Conservation (phyloP, 35 echinoderm and acorn worm species). For the Holothuria glaberrima region DNA sequence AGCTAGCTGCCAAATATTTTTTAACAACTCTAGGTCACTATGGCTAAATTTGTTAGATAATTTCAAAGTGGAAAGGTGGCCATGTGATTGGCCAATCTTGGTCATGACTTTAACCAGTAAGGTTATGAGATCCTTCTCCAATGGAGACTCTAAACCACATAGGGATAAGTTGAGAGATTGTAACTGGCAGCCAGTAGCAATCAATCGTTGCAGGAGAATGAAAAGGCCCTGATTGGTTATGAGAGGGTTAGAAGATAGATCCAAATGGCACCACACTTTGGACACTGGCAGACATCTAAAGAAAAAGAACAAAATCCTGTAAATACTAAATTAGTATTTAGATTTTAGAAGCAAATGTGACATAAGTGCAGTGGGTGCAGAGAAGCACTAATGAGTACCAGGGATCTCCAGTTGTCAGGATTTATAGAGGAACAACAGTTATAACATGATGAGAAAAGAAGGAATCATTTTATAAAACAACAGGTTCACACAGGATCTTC, state of each 20-base stretch:
- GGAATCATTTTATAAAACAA: no score
- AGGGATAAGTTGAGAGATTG: background rate
- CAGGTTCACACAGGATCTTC: no score
- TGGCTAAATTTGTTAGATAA: conserved; percentile 32
- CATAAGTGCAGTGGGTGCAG: no score
- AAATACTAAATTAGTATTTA: no score
- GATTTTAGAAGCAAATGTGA: background rate
- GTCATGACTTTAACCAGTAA: conserved; percentile 9
- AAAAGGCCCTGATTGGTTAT: conserved; percentile 14
- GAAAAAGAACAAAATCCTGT: background rate
- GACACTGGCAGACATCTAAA: conserved; percentile 24
- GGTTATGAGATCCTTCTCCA: conserved; percentile 17
- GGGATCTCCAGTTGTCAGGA: no score
- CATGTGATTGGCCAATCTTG: background rate
- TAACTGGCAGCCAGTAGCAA: background rate
- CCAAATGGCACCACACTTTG: background rate
- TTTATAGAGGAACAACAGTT: no score
- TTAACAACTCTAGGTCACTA: conserved; percentile 19
- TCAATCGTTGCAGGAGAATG: background rate
- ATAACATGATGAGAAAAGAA: no score
- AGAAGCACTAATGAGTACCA: no score
- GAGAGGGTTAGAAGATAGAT: background rate
- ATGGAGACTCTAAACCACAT: background rate
- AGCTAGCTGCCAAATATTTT: conserved; percentile 9
- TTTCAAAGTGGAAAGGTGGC: background rate